These are phyloP conservation scores for Aphaenogaster rudis DNA, from an alignment of 1,140 invertebrate species.

Conservation along the genomic window DNA sequence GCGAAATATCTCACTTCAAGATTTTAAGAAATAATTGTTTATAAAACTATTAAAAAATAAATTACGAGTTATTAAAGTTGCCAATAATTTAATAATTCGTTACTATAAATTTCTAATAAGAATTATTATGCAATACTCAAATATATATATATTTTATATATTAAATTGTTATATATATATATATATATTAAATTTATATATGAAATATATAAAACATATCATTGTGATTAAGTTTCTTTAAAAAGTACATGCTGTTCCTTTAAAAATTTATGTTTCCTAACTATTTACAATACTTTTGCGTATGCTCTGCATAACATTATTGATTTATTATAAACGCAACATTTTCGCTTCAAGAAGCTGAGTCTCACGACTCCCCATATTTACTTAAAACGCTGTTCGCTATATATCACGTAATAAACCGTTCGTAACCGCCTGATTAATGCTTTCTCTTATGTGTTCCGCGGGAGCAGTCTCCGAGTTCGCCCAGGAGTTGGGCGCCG, in stretches of 20 bases:
- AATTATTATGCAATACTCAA: not conserved
- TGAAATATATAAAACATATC: not conserved
- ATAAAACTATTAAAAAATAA: not conserved
- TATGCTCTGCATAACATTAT: not conserved
- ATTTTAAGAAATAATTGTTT: not conserved
- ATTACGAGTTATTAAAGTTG: not conserved
- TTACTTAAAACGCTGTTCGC: not conserved
- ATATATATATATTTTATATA: not conserved
- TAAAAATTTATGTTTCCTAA: not conserved
- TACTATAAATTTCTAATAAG: not conserved
- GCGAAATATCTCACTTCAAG: not conserved
- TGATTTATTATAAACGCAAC: not conserved
- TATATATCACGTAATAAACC: not conserved
- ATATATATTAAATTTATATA: not conserved
- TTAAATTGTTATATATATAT: not conserved
- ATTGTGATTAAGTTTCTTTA: not conserved
- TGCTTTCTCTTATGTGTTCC: constrained; percentile 28
- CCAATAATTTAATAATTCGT: not conserved
- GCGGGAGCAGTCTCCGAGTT: constrained; percentile 95
- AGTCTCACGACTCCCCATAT: not conserved
- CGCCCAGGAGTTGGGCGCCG: constrained; percentile 95
- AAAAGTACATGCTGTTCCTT: not conserved
- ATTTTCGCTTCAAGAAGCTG: not conserved
- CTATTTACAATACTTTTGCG: not conserved
- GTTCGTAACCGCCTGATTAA: not conserved